These are phyloP conservation scores for Struthio camelus DNA, from an alignment of 2,113 vertebrate species.

Conservation along the genomic window DNA sequence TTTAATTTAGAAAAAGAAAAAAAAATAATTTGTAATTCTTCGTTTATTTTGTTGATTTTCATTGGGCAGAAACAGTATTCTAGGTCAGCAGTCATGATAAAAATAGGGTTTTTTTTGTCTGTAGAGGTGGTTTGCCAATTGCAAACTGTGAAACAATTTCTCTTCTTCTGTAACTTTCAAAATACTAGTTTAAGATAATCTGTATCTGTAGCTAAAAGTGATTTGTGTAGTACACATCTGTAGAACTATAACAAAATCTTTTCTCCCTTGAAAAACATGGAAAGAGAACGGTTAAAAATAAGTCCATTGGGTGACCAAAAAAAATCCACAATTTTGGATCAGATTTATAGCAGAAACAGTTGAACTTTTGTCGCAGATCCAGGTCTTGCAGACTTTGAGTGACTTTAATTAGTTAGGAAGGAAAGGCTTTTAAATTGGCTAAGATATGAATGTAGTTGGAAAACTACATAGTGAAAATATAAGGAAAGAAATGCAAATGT, in stretches of 20 bases:
- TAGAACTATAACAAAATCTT: background rate
- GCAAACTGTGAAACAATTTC: background rate
- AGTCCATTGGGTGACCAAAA: background rate
- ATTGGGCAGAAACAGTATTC: background rate
- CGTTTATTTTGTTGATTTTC: background rate
- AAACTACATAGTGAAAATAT: background rate
- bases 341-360: background rate
- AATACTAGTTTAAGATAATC: background rate
- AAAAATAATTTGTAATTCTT: background rate
- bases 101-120: background rate
- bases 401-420: background rate
- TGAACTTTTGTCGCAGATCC: background rate
- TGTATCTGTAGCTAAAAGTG: background rate
- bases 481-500: background rate
- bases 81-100: background rate
- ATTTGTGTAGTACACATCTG: background rate
- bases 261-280: background rate
- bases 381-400: background rate
- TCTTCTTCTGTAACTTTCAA: background rate
- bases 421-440: background rate
- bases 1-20: background rate
- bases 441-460: background rate
- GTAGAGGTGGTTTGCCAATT: background rate
- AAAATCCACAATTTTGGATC: background rate
- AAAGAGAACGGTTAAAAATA: background rate